phyloP scores from a whole-genome alignment of 2,797 vertebrate species.

The Scolopax rusticola region DNA sequence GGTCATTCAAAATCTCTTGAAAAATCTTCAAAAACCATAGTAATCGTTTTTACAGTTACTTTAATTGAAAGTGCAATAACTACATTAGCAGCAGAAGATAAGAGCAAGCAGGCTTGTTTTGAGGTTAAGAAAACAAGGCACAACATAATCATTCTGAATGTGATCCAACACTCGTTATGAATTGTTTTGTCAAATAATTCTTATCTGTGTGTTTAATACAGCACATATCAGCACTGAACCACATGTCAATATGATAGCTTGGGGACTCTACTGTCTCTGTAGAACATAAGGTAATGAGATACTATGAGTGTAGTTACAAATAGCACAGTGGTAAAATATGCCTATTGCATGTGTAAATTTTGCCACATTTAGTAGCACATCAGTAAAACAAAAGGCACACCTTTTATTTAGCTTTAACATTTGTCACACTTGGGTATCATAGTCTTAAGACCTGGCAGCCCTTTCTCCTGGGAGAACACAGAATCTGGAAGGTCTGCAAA shows the following conservation, averaged over 20 bases:
- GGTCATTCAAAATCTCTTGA: constrained; percentile 3
- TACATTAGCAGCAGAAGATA: constrained; percentile 50
- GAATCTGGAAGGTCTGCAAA: not conserved
- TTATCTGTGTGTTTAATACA: constrained; percentile 55
- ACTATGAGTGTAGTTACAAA: constrained; percentile 3
- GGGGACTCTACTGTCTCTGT: not conserved
- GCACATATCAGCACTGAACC: constrained; percentile 26
- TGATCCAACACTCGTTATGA: constrained; percentile 48
- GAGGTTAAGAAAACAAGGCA: constrained; percentile 58
- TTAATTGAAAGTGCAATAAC: constrained; percentile 59
- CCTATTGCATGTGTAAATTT: not conserved
- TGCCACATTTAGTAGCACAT: not conserved
- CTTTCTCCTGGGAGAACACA: not conserved
- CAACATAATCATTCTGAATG: not conserved
- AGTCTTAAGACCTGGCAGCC: not conserved
- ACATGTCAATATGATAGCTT: not conserved
- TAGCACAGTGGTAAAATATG: not conserved
- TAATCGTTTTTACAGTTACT: not conserved
- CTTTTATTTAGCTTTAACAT: not conserved
- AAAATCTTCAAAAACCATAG: constrained; percentile 3
- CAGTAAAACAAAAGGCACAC: not conserved
- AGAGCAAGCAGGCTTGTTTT: constrained; percentile 20
- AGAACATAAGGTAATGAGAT: constrained; percentile 8
- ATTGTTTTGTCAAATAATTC: constrained; percentile 40
- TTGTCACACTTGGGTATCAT: not conserved